phyloP scores from a whole-genome alignment of 2,797 vertebrate genomes.

The Hybognathus amarus region DNA sequence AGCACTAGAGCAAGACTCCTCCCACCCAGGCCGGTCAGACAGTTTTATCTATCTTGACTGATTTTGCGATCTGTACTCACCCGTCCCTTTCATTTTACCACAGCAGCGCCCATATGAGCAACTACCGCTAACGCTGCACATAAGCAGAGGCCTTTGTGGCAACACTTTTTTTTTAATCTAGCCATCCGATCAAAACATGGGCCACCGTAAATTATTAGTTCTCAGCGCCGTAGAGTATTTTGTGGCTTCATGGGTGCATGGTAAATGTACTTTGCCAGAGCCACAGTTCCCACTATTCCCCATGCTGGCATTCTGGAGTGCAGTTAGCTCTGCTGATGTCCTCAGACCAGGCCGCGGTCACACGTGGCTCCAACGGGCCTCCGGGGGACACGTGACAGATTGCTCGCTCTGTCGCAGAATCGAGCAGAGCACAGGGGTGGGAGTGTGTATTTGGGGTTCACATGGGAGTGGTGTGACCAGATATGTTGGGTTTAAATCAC shows the following conservation, averaged over 20 bases:
- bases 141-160: constrained; percentile 41
- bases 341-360: constrained; percentile 70
- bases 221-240: constrained; percentile 25
- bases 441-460: constrained; percentile 22
- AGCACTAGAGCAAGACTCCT: constrained; percentile 56
- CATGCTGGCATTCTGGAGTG: constrained; percentile 67
- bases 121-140: constrained; percentile 20
- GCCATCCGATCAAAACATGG: constrained; percentile 25
- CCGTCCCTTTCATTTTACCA: constrained; percentile 49
- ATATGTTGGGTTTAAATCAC: constrained; percentile 24
- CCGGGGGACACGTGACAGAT: constrained; percentile 70
- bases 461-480: constrained; percentile 10
- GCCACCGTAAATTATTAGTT: constrained; percentile 29
- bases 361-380: constrained; percentile 61
- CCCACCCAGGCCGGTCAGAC: constrained; percentile 48
- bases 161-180: constrained; percentile 31
- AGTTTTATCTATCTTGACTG: constrained; percentile 66
- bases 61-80: constrained; percentile 59
- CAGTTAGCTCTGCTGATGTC: constrained; percentile 63
- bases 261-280: constrained; percentile 58
- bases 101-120: constrained; percentile 24
- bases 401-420: constrained; percentile 67
- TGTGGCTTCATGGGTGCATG: constrained; percentile 48
- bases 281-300: constrained; percentile 63
- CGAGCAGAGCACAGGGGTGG: constrained; percentile 46